Conservation (phyloP, 2,113 vertebrate genomes). For the Neopipo cinnamomea region DNA sequence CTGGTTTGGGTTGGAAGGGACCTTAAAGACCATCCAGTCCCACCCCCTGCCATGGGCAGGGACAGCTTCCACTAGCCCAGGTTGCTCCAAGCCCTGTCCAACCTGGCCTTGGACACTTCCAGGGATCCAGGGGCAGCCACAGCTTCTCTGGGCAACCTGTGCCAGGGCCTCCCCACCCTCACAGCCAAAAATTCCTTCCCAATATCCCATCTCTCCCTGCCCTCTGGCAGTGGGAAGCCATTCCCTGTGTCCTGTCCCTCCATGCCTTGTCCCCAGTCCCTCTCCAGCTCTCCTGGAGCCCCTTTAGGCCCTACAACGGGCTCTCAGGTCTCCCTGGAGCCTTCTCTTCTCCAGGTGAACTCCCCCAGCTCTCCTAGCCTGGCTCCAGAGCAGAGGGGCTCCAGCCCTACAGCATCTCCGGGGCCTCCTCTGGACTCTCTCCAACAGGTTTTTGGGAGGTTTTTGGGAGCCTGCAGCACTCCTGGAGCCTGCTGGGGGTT, state of each 20-base stretch:
- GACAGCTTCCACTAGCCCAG: neutral
- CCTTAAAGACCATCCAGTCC: neutral
- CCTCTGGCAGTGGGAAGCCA: no score
- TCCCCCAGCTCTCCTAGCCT: neutral
- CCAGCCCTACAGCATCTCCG: neutral
- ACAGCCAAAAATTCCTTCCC: neutral
- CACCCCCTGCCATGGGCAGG: neutral
- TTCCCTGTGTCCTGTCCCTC: no score
- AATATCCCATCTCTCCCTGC: no score
- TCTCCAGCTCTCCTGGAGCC: neutral
- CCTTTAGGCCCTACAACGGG: neutral
- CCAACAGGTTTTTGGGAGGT: neutral
- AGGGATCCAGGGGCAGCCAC: neutral
- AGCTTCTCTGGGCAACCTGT: neutral
- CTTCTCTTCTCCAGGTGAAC: neutral
- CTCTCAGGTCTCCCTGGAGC: neutral
- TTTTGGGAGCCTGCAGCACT: neutral
- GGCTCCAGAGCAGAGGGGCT: neutral
- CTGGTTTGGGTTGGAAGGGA: neutral
- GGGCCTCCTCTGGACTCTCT: rapidly evolving
- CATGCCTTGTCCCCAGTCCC: neutral
- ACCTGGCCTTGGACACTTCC: neutral
- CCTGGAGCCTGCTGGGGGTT: neutral
- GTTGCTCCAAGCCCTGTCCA: neutral
- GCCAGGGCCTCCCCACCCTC: neutral